Conservation (phyloP, 2,888 invertebrate species). For the Mycalesis mineus region DNA sequence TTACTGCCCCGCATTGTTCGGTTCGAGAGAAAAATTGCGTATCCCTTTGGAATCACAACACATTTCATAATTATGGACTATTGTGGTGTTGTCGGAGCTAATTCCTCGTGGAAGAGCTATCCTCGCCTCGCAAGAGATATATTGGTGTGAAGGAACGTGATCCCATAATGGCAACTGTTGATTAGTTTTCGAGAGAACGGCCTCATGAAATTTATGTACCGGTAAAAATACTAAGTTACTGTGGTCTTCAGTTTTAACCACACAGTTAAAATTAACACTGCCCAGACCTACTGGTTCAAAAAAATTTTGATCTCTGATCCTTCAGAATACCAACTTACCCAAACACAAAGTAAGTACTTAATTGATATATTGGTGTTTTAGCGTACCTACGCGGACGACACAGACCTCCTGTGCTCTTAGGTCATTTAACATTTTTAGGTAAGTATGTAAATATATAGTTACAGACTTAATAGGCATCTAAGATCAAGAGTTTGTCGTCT, state of each 20-base stretch:
- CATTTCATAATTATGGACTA: constrained; percentile 79
- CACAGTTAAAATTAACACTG: no score
- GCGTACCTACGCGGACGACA: no score
- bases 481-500: neutral
- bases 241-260: no score
- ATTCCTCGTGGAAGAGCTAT: constrained; percentile 59
- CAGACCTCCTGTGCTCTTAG: no score
- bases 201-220: constrained; percentile 48
- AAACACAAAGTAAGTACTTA: no score
- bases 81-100: constrained; percentile 70
- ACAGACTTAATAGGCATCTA: no score
- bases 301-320: no score
- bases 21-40: constrained; percentile 66
- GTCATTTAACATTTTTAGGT: no score
- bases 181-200: constrained; percentile 69
- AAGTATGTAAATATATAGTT: no score
- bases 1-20: constrained; percentile 72
- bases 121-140: constrained; percentile 56
- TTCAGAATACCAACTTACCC: no score
- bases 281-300: no score
- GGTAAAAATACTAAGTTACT: constrained; percentile 39
- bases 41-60: constrained; percentile 70
- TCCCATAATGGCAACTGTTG: constrained; percentile 60
- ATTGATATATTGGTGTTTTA: no score
- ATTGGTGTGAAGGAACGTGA: constrained; percentile 51